phyloP scores from a whole-genome alignment of 1,140 invertebrate species.

The Drosophila subobscura region DNA sequence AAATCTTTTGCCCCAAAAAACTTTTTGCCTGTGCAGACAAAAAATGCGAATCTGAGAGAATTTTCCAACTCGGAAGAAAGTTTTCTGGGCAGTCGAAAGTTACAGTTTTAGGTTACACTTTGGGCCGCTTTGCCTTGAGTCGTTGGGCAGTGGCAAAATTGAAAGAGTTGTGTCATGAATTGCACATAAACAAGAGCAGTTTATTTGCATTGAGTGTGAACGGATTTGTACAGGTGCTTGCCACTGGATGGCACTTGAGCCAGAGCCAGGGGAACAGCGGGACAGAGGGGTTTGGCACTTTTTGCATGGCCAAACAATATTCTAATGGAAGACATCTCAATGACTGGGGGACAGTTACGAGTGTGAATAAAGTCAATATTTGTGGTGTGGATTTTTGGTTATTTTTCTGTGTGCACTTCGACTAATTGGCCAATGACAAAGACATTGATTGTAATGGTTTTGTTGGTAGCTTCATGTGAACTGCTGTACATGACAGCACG shows the following conservation, averaged over 20 bases:
- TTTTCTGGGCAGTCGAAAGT: conserved; percentile 35
- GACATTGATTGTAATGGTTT: too few relatives aligned
- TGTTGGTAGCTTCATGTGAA: too few relatives aligned
- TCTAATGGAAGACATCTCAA: too few relatives aligned
- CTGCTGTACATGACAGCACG: conserved; percentile 34
- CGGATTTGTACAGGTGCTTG: not conserved
- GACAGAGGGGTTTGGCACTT: too few relatives aligned
- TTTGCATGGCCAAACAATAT: too few relatives aligned
- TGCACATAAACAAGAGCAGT: conserved; percentile 32
- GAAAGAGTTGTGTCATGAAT: conserved; percentile 21
- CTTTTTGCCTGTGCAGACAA: conserved; percentile 15
- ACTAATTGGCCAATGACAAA: too few relatives aligned
- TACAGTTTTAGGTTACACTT: conserved; percentile 34
- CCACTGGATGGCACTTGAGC: too few relatives aligned
- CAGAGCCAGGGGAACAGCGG: too few relatives aligned
- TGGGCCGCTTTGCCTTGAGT: conserved; percentile 10
- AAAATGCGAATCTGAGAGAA: not conserved
- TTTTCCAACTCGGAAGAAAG: conserved; percentile 15
- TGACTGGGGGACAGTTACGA: too few relatives aligned
- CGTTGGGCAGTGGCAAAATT: conserved; percentile 1
- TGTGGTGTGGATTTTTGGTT: too few relatives aligned
- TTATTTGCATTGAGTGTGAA: conserved; percentile 12
- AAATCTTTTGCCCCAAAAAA: conserved; percentile 46
- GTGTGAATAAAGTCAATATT: too few relatives aligned
- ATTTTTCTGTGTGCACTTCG: too few relatives aligned